Conservation (phyloP, 2,888 invertebrate genomes). For the Trachelus tabidus region DNA sequence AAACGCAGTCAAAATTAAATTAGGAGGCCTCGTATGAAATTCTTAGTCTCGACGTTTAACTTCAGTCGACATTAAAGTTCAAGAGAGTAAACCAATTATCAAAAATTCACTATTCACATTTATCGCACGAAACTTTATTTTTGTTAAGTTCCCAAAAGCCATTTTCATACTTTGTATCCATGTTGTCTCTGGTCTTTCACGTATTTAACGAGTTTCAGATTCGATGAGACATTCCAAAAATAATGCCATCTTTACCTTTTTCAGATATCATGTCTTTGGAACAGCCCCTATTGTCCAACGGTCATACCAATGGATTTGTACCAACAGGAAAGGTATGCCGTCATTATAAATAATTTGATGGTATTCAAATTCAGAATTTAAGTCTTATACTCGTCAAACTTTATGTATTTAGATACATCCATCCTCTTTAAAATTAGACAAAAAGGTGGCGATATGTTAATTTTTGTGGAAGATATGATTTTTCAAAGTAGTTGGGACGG, state of each 20-base stretch:
- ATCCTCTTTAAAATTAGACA: too few species aligned
- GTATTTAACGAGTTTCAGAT: not conserved
- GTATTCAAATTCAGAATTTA: not conserved
- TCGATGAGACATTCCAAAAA: not conserved
- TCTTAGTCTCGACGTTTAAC: not conserved
- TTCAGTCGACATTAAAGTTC: not conserved
- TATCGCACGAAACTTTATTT: not conserved
- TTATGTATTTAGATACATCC: too few species aligned
- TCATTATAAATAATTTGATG: not conserved
- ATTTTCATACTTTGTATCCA: not conserved
- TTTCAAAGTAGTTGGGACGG: too few species aligned
- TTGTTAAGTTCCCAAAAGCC: not conserved
- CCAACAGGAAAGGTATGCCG: conserved; percentile 47
- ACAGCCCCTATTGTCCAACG: conserved; percentile 48
- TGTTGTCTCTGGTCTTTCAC: not conserved
- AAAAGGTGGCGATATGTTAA: too few species aligned
- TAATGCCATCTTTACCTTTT: conserved; percentile 22
- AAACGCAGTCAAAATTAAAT: not conserved
- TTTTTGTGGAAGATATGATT: too few species aligned
- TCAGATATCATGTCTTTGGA: conserved; percentile 54
- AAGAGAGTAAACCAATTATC: too few species aligned
- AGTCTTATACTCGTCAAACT: too few species aligned
- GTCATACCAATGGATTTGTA: conserved; percentile 45
- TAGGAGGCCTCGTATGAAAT: not conserved
- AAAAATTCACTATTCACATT: not conserved